Evolutionary conservation across 1,140 invertebrate species (phyloP).

Genomic region (Dermatophagoides farinae): DNA sequence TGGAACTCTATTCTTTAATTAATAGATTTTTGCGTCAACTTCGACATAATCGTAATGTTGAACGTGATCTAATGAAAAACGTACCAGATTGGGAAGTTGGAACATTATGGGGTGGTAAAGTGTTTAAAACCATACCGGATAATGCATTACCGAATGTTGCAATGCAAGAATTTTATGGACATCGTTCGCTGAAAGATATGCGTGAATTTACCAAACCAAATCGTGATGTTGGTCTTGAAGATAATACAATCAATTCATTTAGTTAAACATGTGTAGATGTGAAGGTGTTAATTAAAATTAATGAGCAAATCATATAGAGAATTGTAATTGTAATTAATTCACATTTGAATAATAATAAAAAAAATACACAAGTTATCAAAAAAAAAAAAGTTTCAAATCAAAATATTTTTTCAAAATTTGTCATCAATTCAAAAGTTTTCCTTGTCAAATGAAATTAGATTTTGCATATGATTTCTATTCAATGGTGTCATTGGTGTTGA

Average conservation of each 20-base stretch:
- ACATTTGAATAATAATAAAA: background rate
- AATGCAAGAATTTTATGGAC: constrained; percentile 44
- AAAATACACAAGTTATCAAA: background rate
- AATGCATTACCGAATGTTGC: constrained; percentile 37
- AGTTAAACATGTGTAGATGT: background rate
- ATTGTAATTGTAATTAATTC: background rate
- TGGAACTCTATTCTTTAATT: background rate
- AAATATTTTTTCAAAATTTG: background rate
- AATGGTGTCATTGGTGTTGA: constrained; percentile 4
- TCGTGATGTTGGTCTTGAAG: background rate
- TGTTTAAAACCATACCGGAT: constrained; percentile 39
- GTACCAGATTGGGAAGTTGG: constrained; percentile 69
- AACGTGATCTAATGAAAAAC: constrained; percentile 63
- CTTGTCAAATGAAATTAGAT: background rate
- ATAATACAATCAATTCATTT: background rate
- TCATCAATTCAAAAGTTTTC: background rate
- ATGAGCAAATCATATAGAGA: too few relatives aligned
- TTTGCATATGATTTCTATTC: background rate
- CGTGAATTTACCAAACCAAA: background rate
- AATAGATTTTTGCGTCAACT: constrained; percentile 49
- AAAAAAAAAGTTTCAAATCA: too few relatives aligned
- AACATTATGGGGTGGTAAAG: constrained; percentile 56
- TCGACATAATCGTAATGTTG: constrained; percentile 54
- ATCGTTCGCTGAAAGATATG: constrained; percentile 14
- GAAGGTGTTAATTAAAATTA: too few relatives aligned